phyloP scores from a whole-genome alignment of 2,113 vertebrate genomes.

The Todiramphus chloris region DNA sequence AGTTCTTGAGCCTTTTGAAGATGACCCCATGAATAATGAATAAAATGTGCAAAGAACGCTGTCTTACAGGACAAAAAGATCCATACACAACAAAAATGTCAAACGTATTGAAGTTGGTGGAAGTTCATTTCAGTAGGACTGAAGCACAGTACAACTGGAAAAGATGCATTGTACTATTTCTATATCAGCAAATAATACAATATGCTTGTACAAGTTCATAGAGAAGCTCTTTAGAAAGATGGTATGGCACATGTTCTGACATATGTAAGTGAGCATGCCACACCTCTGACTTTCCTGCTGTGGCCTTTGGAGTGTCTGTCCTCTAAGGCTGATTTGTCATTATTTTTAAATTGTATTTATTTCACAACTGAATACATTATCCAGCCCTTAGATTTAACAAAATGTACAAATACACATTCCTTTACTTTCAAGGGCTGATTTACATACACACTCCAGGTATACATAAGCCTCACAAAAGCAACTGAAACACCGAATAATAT shows the following conservation, averaged over 20 bases:
- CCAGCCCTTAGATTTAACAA: neutral
- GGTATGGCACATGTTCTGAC: neutral
- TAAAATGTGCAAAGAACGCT: slow-evolving; percentile 3
- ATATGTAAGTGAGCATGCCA: neutral
- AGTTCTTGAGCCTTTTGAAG: slow-evolving; percentile 39
- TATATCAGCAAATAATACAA: neutral
- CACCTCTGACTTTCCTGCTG: neutral
- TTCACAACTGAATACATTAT: neutral
- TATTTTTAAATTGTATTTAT: neutral
- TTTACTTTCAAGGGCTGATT: neutral
- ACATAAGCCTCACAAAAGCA: neutral
- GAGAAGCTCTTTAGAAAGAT: neutral
- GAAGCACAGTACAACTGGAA: neutral
- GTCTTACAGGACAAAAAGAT: slow-evolving; percentile 41
- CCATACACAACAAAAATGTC: slow-evolving; percentile 48
- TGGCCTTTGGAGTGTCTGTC: neutral
- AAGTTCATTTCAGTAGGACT: slow-evolving; percentile 27
- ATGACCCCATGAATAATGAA: slow-evolving; percentile 42
- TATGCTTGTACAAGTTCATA: neutral
- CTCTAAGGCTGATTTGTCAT: neutral
- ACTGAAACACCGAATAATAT: neutral
- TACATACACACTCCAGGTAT: neutral
- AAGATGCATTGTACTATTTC: neutral
- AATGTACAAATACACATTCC: neutral
- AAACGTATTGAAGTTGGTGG: slow-evolving; percentile 2